Evolutionary conservation across 2,797 vertebrate species (phyloP).

Genomic region (Esox lucius): DNA sequence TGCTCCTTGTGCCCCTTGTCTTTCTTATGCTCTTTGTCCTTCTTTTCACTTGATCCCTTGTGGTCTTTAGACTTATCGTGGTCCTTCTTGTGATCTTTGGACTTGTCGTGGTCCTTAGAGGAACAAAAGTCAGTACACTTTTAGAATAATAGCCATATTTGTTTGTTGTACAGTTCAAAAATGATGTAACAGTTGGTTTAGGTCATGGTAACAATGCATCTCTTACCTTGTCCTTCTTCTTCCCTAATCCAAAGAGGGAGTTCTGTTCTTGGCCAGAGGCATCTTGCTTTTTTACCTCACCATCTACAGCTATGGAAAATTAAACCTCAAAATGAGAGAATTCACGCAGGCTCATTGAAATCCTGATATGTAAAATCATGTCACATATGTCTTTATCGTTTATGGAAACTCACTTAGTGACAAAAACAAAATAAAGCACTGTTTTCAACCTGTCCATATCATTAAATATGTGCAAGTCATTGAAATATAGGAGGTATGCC

Average conservation of each 20-base stretch:
- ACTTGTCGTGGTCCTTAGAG: neutral
- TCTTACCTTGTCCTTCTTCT: conserved; percentile 1
- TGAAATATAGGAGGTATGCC: no score
- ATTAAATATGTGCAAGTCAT: no score
- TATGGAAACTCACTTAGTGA: no score
- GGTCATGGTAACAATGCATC: neutral
- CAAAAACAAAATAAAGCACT: no score
- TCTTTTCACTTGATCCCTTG: neutral
- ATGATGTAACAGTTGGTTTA: neutral
- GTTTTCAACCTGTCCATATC: no score
- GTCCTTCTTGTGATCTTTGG: neutral
- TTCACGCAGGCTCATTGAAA: neutral
- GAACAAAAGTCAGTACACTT: neutral
- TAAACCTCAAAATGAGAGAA: neutral
- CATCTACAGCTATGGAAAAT: conserved; percentile 38
- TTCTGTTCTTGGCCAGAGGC: conserved; percentile 47
- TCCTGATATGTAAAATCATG: neutral
- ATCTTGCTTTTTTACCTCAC: conserved; percentile 27
- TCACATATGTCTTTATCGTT: neutral
- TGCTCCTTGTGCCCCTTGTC: conserved; percentile 7
- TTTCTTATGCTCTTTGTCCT: neutral
- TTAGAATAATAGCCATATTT: neutral
- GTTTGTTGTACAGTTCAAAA: neutral
- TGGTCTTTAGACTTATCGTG: conserved; percentile 1
- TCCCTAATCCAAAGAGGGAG: conserved; percentile 30